A percentile compares a stretch with the other conserved stretches of the same genome.
phyloP scores from a whole-genome alignment of 2,113 vertebrate genomes.

The Embiotoca jacksoni region DNA sequence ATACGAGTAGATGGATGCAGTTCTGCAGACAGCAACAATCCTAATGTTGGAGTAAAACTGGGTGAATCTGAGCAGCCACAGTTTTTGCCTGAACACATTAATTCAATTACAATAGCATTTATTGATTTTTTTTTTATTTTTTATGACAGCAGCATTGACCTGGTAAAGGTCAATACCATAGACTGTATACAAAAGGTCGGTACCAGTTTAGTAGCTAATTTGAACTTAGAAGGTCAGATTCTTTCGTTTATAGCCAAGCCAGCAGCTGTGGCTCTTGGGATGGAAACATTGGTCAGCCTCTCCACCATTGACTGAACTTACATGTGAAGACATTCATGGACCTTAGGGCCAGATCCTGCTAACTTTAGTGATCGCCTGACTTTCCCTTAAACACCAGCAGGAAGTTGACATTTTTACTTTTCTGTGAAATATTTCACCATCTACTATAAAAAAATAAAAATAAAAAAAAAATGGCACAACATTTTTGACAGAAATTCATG shows the following conservation, averaged over 20 bases:
- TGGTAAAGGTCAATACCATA: too few species aligned
- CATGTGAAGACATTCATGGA: background rate
- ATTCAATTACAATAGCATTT: slow-evolving; percentile 26
- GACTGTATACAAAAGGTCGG: slow-evolving; percentile 26
- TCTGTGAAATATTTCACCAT: background rate
- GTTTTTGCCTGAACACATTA: slow-evolving; percentile 1
- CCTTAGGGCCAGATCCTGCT: background rate
- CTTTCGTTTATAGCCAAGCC: background rate
- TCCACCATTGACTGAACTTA: background rate
- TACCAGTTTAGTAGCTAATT: background rate
- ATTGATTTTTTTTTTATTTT: background rate
- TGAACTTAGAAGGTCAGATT: slow-evolving; percentile 6
- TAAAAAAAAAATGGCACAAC: background rate
- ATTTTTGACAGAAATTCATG: background rate
- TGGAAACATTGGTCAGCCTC: background rate
- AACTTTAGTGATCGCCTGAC: background rate
- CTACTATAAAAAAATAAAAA: background rate
- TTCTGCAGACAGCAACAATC: background rate
- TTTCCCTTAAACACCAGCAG: background rate
- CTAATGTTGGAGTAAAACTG: slow-evolving; percentile 15
- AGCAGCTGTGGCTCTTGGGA: background rate
- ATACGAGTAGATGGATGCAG: slow-evolving; percentile 16
- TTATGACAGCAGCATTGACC: slow-evolving; percentile 8
- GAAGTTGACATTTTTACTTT: background rate
- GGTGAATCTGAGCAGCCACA: background rate